Conservation (phyloP, 2,888 invertebrate species). For the Sinopyrophorus schimmeli region DNA sequence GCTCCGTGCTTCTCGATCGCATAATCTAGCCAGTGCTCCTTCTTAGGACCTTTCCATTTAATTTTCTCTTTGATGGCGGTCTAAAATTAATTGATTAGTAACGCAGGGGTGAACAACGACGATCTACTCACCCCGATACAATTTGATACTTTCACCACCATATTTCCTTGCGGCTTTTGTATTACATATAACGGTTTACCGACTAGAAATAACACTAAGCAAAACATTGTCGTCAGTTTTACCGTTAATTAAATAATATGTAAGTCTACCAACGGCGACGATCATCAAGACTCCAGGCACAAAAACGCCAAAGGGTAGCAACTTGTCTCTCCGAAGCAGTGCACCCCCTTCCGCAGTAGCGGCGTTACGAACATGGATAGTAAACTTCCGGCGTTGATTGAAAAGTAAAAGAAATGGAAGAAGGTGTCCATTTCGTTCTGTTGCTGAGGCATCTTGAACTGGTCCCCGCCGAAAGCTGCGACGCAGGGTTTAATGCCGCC, state of each 20-base stretch:
- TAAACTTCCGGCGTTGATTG: conserved; percentile 3
- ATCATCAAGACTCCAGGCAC: conserved; percentile 3
- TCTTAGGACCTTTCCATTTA: neutral
- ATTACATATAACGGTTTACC: neutral
- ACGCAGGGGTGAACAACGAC: too few species aligned
- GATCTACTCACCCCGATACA: neutral
- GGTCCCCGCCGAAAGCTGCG: conserved; percentile 5
- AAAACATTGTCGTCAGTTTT: too few species aligned
- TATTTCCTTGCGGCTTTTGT: neutral
- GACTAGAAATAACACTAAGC: neutral
- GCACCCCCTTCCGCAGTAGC: neutral
- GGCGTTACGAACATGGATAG: neutral
- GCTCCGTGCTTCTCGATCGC: conserved; percentile 3
- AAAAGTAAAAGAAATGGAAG: conserved; percentile 7
- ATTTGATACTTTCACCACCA: neutral
- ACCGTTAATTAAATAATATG: too few species aligned
- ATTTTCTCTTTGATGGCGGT: neutral
- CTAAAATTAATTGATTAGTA: neutral
- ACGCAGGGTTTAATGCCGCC: conserved; percentile 5
- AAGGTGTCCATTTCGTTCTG: neutral
- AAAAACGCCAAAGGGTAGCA: conserved; percentile 2
- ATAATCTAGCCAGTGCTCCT: conserved; percentile 5
- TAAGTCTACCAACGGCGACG: neutral
- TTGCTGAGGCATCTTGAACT: conserved; percentile 1
- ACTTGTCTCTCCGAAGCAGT: neutral